Conservation (phyloP, 2,888 invertebrate species). For the Halictus quadricinctus region DNA sequence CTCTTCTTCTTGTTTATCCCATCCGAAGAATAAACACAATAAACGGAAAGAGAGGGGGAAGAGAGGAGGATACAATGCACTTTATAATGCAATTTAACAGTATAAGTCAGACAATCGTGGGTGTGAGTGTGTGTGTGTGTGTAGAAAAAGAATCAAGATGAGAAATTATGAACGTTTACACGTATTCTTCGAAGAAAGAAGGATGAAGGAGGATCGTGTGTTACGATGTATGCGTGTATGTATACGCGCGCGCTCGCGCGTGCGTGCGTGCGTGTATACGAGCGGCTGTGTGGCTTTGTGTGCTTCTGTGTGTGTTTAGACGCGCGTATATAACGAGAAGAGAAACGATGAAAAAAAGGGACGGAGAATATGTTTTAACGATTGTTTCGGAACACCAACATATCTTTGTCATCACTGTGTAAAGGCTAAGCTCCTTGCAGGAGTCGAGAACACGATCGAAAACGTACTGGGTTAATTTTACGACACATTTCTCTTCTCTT, state of each 20-base stretch:
- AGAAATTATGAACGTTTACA: constrained; percentile 58
- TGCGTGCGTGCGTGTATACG: neutral
- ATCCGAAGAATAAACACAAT: constrained; percentile 64
- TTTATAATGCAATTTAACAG: constrained; percentile 48
- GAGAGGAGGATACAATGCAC: constrained; percentile 39
- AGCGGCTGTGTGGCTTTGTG: neutral
- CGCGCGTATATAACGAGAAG: constrained; percentile 9
- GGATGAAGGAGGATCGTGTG: constrained; percentile 27
- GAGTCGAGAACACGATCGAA: constrained; percentile 37
- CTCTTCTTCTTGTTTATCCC: constrained; percentile 59
- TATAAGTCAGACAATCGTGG: constrained; percentile 19
- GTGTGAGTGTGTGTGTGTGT: constrained; percentile 20
- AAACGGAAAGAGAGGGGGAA: constrained; percentile 47
- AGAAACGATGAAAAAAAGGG: constrained; percentile 38
- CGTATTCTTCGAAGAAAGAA: constrained; percentile 60
- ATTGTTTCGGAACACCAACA: constrained; percentile 35
- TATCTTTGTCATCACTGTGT: constrained; percentile 35
- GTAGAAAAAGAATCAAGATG: constrained; percentile 43
- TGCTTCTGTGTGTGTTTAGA: neutral
- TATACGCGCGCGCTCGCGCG: neutral
- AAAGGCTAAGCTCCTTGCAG: constrained; percentile 19
- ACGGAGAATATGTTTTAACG: constrained; percentile 29
- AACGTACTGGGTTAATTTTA: constrained; percentile 51
- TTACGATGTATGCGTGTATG: constrained; percentile 10
- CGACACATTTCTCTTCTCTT: constrained; percentile 61